These are phyloP conservation scores for Hermaeophaga mercurialis DNA, from an alignment of 2,888 invertebrate species.

Conservation along the genomic window DNA sequence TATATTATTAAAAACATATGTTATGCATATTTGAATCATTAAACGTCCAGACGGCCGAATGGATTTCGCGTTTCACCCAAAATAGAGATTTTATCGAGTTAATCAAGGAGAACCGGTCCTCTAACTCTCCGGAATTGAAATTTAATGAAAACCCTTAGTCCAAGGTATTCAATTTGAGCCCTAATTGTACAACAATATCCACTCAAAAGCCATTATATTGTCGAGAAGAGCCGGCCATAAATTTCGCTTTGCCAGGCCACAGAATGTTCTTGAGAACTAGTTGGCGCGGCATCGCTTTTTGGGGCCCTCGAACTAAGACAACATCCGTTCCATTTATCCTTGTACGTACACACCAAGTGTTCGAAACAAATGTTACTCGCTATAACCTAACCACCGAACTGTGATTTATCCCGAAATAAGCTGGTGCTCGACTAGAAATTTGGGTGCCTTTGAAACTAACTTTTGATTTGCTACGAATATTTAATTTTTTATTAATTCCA, in stretches of 20 bases:
- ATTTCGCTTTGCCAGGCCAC: constrained; percentile 33
- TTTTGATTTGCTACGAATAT: too few relatives aligned
- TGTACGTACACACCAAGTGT: constrained; percentile 27
- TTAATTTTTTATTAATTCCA: too few relatives aligned
- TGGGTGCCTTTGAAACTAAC: too few relatives aligned
- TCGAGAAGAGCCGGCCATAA: constrained; percentile 31
- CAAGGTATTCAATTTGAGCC: constrained; percentile 25
- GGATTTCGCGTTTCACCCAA: too few relatives aligned
- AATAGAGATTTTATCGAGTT: constrained; percentile 15
- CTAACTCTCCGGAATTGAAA: constrained; percentile 21
- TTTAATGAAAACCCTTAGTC: constrained; percentile 28
- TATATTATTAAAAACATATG: too few relatives aligned
- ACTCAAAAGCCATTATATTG: constrained; percentile 35
- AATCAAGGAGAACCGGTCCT: constrained; percentile 17
- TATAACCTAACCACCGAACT: constrained; percentile 2
- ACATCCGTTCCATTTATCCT: constrained; percentile 35
- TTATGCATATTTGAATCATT: too few relatives aligned
- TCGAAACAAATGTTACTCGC: constrained; percentile 34
- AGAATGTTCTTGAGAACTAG: constrained; percentile 38
- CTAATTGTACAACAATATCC: constrained; percentile 35
- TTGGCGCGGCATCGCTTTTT: constrained; percentile 22
- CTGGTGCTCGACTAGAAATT: too few relatives aligned
- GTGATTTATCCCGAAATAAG: constrained; percentile 20
- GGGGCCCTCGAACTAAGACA: constrained; percentile 28
- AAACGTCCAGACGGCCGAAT: too few relatives aligned